A percentile compares a stretch with the other conserved stretches of the same genome.
Evolutionary conservation across 2,113 vertebrate genomes (phyloP).

Genomic region (Pseudonaja textilis): DNA sequence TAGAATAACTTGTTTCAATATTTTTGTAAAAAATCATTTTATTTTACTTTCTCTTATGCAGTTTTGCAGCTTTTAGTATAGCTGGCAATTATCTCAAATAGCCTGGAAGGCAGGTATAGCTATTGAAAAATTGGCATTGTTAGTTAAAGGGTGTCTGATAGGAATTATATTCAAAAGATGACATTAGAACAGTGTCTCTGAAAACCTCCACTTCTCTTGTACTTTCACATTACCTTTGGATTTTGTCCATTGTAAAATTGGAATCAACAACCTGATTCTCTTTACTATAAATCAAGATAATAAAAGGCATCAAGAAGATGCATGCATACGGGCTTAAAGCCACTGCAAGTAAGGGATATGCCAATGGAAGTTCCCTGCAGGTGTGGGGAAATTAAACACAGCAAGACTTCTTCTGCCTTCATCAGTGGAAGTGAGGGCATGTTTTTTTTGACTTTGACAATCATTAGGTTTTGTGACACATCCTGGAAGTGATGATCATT

Average conservation of each 20-base stretch:
- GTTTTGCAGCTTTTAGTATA: background rate
- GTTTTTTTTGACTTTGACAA: background rate
- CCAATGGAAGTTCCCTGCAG: conserved; percentile 12
- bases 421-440: conserved; percentile 12
- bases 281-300: conserved; percentile 27
- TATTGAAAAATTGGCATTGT: background rate
- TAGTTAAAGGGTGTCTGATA: background rate
- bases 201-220: background rate
- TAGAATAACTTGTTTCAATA: background rate
- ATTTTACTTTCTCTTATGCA: background rate
- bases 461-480: background rate
- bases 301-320: conserved; percentile 22
- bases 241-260: background rate
- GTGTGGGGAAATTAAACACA: conserved; percentile 26
- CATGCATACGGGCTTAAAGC: background rate
- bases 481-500: conserved; percentile 10
- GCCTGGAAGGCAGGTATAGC: background rate
- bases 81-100: background rate
- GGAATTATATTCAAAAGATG: background rate
- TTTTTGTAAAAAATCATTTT: background rate
- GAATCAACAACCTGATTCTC: background rate
- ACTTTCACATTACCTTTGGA: background rate
- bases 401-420: conserved; percentile 15
- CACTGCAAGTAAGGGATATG: conserved; percentile 9
- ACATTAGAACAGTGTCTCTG: background rate